A percentile compares a stretch with the other conserved stretches of the same genome.
Evolutionary conservation across 2,113 vertebrate genomes (phyloP).

Genomic region (Trogon surrucura): DNA sequence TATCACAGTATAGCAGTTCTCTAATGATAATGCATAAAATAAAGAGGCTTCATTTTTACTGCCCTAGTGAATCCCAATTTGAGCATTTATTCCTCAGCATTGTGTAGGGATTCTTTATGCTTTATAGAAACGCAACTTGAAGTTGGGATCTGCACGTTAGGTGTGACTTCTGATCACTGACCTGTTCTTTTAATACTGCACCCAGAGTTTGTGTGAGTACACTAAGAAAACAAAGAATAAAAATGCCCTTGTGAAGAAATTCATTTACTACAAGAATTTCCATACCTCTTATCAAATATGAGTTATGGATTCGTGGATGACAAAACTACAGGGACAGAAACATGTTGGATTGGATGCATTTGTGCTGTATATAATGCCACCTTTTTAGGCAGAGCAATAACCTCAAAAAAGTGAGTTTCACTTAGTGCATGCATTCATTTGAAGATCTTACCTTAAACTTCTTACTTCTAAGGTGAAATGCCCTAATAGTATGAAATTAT

Average conservation of each 20-base stretch:
- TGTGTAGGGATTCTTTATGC: neutral
- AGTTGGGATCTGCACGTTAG: neutral
- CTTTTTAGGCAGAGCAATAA: conserved; percentile 38
- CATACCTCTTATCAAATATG: neutral
- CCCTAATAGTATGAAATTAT: neutral
- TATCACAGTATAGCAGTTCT: neutral
- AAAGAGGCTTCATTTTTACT: neutral
- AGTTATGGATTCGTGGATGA: conserved; percentile 42
- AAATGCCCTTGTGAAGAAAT: neutral
- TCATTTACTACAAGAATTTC: conserved; percentile 53
- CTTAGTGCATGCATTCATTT: neutral
- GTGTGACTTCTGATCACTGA: neutral
- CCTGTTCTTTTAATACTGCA: too few species aligned
- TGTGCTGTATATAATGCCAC: conserved; percentile 40
- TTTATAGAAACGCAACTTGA: neutral
- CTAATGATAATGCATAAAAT: fast-evolving
- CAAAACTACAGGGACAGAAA: conserved; percentile 49
- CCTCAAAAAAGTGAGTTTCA: neutral
- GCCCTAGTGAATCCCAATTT: neutral
- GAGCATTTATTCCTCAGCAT: neutral
- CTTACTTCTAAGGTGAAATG: neutral
- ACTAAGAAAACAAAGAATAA: neutral
- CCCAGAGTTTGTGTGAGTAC: neutral
- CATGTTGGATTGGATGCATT: neutral
- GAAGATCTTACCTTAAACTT: neutral